A percentile compares a stretch with the other conserved stretches of the same genome.
Evolutionary conservation across 2,888 invertebrate genomes (phyloP).

Genomic region (Drosophila mulleri): DNA sequence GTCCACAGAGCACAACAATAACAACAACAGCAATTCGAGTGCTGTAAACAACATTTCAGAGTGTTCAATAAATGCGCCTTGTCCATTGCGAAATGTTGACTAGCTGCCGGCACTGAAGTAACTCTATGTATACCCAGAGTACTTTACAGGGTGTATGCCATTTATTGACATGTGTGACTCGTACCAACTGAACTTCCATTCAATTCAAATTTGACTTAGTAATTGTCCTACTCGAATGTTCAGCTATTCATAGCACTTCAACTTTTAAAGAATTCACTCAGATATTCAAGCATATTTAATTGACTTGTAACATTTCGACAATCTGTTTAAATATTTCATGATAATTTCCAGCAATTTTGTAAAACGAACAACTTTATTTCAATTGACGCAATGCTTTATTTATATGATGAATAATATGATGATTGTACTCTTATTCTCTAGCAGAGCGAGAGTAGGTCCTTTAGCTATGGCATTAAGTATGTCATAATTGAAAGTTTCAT

Average conservation of each 20-base stretch:
- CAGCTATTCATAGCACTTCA: slow-evolving; percentile 4
- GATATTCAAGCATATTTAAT: slow-evolving; percentile 22
- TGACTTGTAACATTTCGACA: slow-evolving; percentile 35
- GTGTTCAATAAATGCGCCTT: slow-evolving; percentile 29
- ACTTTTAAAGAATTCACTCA: slow-evolving; percentile 26
- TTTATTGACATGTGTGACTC: not conserved
- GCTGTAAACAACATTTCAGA: slow-evolving; percentile 31
- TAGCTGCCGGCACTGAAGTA: slow-evolving; percentile 5
- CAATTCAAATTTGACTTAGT: slow-evolving; percentile 29
- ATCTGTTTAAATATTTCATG: slow-evolving; percentile 39
- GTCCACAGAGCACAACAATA: slow-evolving; percentile 10
- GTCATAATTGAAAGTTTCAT: not conserved
- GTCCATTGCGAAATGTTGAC: slow-evolving; percentile 40
- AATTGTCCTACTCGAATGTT: slow-evolving; percentile 6
- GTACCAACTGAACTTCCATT: not conserved
- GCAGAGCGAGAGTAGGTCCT: not conserved
- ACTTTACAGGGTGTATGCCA: slow-evolving; percentile 3
- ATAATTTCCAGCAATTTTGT: slow-evolving; percentile 25
- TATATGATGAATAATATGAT: slow-evolving; percentile 6
- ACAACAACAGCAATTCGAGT: slow-evolving; percentile 2
- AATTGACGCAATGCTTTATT: slow-evolving; percentile 37
- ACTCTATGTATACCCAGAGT: not conserved
- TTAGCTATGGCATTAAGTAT: not conserved
- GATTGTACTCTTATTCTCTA: not conserved
- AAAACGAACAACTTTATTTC: slow-evolving; percentile 20